Evolutionary conservation across 2,797 vertebrate species (phyloP), one percentile per base, ranked within the genome.

Genomic region (Karalla daura): DNA sequence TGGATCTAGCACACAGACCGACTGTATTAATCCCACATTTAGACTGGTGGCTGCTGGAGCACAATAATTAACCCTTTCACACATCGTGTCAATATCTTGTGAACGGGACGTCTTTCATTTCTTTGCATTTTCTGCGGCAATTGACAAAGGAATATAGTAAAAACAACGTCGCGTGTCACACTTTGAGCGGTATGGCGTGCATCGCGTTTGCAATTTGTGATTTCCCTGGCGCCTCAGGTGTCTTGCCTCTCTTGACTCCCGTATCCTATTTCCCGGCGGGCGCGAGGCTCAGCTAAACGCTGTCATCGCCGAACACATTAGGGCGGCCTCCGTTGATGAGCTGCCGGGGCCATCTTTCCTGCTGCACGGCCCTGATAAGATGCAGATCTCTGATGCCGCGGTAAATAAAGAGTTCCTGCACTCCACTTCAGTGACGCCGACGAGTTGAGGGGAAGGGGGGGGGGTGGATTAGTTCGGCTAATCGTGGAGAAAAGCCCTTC

Each of bases 1-100:
- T 96, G 93, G 86, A 99, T 95, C 98, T 99, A 79, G 50, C 25
- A 72, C 20, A 78, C 50, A 84, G 56, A 63, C 65, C 73, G 74
- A 45, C 3, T 15, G 50, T 28, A 75, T 77, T 62, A 80, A 6
- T 45, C 35, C 39, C 61, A 59, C 40, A 46, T 64, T 74, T 23
- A 71, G 27, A 44, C 33, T 2, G 18, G n/a, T 51, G 35, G 63
- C 2, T 37, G 32, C 47, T 40, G 43, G 9, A 61, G n/a, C 11
- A 43, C 32, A 63, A 51, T 24, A 36, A 41, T 27, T 50, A 37
- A 41, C 12, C 27, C 32, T 46, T 73, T 18, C 23, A n/a, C 5
- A 45, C 11, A 33, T 17, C 13, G 7, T 23, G 36, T 44, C n/a
- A 47, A 49, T 24, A 35, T 25, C 14, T 17, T 18, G 9, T 59